These are phyloP conservation scores for Pitta sordida DNA, from an alignment of 2,113 vertebrate genomes.

Conservation along the genomic window DNA sequence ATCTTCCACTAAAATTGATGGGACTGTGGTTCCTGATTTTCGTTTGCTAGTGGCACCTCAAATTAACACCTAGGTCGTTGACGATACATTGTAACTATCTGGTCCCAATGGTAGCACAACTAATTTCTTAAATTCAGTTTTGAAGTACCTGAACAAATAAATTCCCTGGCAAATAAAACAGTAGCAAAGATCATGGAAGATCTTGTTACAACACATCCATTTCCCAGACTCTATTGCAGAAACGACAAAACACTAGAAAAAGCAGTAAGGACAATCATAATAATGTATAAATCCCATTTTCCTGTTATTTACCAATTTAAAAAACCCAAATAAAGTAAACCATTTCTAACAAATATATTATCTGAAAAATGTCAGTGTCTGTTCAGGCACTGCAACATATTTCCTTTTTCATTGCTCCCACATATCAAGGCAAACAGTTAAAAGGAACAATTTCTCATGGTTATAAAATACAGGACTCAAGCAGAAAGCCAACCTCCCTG, in stretches of 20 bases:
- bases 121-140: not conserved
- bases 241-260: not conserved
- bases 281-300: not conserved
- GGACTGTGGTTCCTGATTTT: not conserved
- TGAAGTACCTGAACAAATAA: not conserved
- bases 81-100: not conserved
- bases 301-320: not conserved
- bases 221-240: not conserved
- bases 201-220: not conserved
- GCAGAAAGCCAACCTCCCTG: not conserved
- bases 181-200: not conserved
- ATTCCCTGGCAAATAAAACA: not conserved
- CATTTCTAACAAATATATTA: not conserved
- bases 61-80: not conserved
- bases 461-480: not conserved
- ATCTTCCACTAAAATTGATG: not conserved
- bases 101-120: not conserved
- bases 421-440: not conserved
- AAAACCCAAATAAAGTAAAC: not conserved
- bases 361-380: not conserved
- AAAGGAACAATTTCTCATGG: not conserved
- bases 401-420: not conserved
- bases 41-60: not conserved
- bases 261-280: not conserved
- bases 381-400: not conserved